phyloP scores from a whole-genome alignment of 2,797 vertebrate genomes.

The Oophaga sylvatica region DNA sequence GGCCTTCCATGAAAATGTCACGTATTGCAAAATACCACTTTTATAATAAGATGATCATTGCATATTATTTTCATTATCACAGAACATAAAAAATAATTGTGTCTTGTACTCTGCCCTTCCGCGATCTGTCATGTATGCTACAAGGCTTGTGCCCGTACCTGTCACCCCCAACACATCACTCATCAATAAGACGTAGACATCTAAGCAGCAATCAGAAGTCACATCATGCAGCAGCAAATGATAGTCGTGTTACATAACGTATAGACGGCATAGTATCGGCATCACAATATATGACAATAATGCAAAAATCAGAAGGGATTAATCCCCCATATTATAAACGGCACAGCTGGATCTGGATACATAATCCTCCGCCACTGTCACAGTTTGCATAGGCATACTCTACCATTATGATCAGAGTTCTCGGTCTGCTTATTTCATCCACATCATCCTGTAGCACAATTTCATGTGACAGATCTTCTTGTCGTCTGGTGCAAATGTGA shows the following conservation, averaged over 20 bases:
- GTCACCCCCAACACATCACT: neutral
- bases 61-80: neutral
- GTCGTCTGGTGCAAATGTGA: conserved; percentile 86
- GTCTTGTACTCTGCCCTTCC: neutral
- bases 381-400: conserved; percentile 64
- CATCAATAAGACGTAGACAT: neutral
- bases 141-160: neutral
- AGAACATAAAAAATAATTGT: neutral
- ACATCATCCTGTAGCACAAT: conserved; percentile 85
- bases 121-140: neutral
- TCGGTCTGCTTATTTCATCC: conserved; percentile 85
- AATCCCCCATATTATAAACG: conserved; percentile 29
- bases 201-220: neutral
- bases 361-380: conserved; percentile 50
- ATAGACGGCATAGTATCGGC: neutral
- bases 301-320: conserved; percentile 14
- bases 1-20: neutral
- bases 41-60: neutral
- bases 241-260: conserved; percentile 35
- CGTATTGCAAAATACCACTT: neutral
- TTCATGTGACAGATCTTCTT: conserved; percentile 87
- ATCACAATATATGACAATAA: neutral
- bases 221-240: neutral
- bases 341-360: conserved; percentile 46
- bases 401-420: conserved; percentile 94